phyloP scores from a whole-genome alignment of 2,113 vertebrate genomes.

The Tychaedon coryphoeus region DNA sequence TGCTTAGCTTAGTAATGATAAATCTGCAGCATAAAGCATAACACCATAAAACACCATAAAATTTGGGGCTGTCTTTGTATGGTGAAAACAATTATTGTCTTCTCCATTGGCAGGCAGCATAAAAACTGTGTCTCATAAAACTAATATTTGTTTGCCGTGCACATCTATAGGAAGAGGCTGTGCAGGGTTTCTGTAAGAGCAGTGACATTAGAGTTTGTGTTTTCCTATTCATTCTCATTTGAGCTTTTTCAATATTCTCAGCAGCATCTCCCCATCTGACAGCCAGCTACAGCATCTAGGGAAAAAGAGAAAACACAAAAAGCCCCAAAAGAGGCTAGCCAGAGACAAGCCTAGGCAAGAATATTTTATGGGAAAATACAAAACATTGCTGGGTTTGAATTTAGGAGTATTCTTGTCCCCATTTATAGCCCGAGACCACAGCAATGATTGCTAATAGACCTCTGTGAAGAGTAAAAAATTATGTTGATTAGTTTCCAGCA shows the following conservation, averaged over 20 bases:
- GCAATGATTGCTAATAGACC: constrained; percentile 60
- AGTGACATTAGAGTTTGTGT: neutral
- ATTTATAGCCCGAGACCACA: neutral
- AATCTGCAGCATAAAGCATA: neutral
- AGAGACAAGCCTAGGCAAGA: neutral
- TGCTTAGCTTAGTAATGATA: neutral
- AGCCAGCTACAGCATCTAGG: neutral
- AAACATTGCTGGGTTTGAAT: constrained; percentile 3
- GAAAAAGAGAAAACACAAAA: neutral
- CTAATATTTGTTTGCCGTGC: neutral
- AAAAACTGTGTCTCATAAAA: neutral
- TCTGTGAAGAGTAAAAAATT: constrained; percentile 63
- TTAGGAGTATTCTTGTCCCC: neutral
- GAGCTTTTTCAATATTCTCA: neutral
- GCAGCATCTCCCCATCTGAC: neutral
- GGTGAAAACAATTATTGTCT: neutral
- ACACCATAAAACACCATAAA: neutral
- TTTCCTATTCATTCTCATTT: neutral
- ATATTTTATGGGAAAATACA: neutral
- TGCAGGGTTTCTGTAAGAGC: neutral
- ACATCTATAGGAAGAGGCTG: neutral
- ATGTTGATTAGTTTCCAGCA: constrained; percentile 70
- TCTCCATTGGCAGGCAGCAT: neutral
- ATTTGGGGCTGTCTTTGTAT: neutral
- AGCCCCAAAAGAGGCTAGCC: neutral